A percentile compares a stretch with the other conserved stretches of the same genome.
phyloP scores from a whole-genome alignment of 1,140 invertebrate genomes.

The Nylanderia fulva region DNA sequence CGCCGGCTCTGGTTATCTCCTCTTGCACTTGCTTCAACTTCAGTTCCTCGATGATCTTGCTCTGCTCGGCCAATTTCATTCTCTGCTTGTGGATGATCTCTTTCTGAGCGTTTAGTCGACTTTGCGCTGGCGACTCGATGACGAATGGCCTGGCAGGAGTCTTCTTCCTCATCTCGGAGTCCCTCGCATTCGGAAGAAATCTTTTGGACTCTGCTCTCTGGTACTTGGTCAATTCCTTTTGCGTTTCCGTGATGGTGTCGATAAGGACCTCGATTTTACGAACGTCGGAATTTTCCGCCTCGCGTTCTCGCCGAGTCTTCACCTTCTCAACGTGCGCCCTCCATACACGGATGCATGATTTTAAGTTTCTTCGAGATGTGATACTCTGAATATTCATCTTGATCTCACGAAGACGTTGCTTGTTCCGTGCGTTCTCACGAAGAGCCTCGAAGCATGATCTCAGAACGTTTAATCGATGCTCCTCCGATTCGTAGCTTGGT shows the following conservation, averaged over 20 bases:
- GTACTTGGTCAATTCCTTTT: conserved; percentile 71
- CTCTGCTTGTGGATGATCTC: conserved; percentile 82
- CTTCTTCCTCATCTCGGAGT: neutral
- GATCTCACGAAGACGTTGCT: conserved; percentile 70
- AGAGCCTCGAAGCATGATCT: conserved; percentile 71
- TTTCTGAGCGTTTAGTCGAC: conserved; percentile 78
- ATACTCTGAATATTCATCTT: conserved; percentile 70
- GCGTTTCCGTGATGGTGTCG: conserved; percentile 77
- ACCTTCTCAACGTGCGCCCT: conserved; percentile 34
- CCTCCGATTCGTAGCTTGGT: conserved; percentile 59
- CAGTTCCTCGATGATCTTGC: conserved; percentile 81
- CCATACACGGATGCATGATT: conserved; percentile 76
- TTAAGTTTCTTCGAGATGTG: conserved; percentile 42
- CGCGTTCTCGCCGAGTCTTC: conserved; percentile 45
- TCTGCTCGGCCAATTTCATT: conserved; percentile 79
- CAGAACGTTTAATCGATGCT: conserved; percentile 65
- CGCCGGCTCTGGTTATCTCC: conserved; percentile 69
- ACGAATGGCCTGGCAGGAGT: conserved; percentile 29
- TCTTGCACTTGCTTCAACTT: conserved; percentile 80
- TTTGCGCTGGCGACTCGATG: conserved; percentile 68
- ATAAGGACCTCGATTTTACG: conserved; percentile 81
- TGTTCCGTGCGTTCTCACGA: conserved; percentile 63
- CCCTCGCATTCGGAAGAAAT: conserved; percentile 1
- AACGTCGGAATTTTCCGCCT: conserved; percentile 71
- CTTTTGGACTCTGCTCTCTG: conserved; percentile 51